These are phyloP conservation scores for Stenopsyche tienmushanensis DNA, from an alignment of 1,140 invertebrate species.

Conservation along the genomic window DNA sequence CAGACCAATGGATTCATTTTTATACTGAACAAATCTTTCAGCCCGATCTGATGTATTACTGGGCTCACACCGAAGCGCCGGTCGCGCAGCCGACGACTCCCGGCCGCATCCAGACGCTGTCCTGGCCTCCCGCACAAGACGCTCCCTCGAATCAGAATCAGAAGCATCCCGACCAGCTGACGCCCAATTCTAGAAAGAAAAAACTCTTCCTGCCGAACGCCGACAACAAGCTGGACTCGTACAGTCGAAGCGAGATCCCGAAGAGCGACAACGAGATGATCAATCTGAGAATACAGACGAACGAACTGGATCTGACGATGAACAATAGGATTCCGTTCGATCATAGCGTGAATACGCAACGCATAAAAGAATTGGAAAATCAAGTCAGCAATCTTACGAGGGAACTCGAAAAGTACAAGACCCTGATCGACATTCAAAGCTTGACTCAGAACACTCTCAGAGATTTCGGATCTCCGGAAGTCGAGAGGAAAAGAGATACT, in stretches of 20 bases:
- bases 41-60: conserved; percentile 87
- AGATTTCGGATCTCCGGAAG: conserved; percentile 51
- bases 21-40: conserved; percentile 51
- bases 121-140: conserved; percentile 49
- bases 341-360: conserved; percentile 21
- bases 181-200: conserved; percentile 36
- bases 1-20: not conserved
- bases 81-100: conserved; percentile 68
- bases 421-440: conserved; percentile 55
- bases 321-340: conserved; percentile 28
- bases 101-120: conserved; percentile 54
- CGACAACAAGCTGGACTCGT: conserved; percentile 28
- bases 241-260: conserved; percentile 41
- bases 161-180: conserved; percentile 40
- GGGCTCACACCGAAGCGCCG: conserved; percentile 76
- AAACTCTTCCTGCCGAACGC: conserved; percentile 17
- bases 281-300: conserved; percentile 48
- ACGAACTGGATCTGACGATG: conserved; percentile 36
- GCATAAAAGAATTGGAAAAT: conserved; percentile 47
- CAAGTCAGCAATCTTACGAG: conserved; percentile 55
- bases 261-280: conserved; percentile 50
- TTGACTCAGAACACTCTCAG: conserved; percentile 56
- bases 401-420: conserved; percentile 58
- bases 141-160: conserved; percentile 37
- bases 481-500: conserved; percentile 29